phyloP scores from a whole-genome alignment of 2,888 invertebrate species.

The Trypoxylon attenuatum region DNA sequence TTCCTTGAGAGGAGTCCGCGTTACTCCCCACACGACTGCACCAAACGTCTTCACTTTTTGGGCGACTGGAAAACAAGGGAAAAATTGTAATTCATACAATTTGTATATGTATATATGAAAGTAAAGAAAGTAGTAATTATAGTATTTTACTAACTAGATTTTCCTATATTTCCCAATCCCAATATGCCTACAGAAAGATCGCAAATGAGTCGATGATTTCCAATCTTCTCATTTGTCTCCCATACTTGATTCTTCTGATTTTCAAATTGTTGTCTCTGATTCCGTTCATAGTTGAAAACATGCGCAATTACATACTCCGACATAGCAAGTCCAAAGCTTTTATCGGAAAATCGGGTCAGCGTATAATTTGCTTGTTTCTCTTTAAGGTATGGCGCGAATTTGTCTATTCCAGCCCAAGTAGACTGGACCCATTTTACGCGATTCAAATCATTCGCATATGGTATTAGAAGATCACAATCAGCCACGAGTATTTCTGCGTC shows the following conservation, averaged over 20 bases:
- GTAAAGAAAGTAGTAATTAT: not conserved
- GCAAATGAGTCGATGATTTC: constrained; percentile 70
- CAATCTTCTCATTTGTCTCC: constrained; percentile 68
- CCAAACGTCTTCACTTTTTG: constrained; percentile 74
- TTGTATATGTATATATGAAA: not conserved
- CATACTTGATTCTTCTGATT: constrained; percentile 70
- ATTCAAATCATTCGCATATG: constrained; percentile 68
- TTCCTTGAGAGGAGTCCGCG: constrained; percentile 52
- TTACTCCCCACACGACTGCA: constrained; percentile 73
- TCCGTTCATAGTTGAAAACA: constrained; percentile 75
- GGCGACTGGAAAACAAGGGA: constrained; percentile 69
- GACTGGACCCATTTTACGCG: constrained; percentile 75
- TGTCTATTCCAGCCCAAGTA: constrained; percentile 75
- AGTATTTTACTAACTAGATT: constrained; percentile 70
- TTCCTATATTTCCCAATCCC: constrained; percentile 77
- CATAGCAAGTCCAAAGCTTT: constrained; percentile 75
- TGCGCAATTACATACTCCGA: constrained; percentile 76
- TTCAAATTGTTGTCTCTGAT: constrained; percentile 68
- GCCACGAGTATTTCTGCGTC: constrained; percentile 72
- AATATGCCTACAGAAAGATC: constrained; percentile 77
- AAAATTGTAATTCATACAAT: not conserved
- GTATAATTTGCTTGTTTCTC: constrained; percentile 58
- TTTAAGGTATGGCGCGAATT: constrained; percentile 58
- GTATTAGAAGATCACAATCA: constrained; percentile 72
- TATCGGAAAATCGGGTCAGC: constrained; percentile 74